Conservation (phyloP, 2,888 invertebrate genomes). For the Escarpia spicata region DNA sequence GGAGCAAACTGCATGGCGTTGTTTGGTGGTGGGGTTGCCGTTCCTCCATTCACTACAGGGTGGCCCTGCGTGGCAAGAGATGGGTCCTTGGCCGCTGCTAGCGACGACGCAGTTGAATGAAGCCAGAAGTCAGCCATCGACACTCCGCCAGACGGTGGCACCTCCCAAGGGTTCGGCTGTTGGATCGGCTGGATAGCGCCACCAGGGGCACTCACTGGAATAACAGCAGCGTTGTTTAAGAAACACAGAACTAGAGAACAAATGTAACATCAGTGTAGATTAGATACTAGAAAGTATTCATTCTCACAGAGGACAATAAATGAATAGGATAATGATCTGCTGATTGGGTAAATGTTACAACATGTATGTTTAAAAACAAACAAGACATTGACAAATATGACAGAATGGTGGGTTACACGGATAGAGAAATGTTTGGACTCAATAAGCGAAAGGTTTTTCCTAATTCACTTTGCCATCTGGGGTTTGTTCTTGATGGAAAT, state of each 20-base stretch:
- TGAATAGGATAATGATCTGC: no score
- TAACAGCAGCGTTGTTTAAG: neutral
- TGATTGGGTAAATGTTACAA: no score
- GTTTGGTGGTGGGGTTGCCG: constrained; percentile 17
- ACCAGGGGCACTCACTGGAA: constrained; percentile 13
- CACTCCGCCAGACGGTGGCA: constrained; percentile 33
- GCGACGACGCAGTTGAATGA: constrained; percentile 57
- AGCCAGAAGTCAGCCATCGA: constrained; percentile 42
- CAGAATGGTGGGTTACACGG: no score
- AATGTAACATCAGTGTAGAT: neutral
- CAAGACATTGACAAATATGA: no score
- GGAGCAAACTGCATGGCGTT: neutral
- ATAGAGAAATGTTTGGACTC: no score
- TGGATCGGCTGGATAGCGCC: constrained; percentile 40
- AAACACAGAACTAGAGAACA: neutral
- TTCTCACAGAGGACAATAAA: no score
- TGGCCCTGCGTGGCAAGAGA: constrained; percentile 73
- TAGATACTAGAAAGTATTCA: no score
- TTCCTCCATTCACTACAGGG: constrained; percentile 24
- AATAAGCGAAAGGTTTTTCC: no score
- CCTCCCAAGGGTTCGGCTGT: constrained; percentile 46
- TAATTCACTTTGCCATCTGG: no score
- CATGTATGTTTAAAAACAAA: no score
- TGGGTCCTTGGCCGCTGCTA: constrained; percentile 78
- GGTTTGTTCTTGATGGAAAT: no score